Evolutionary conservation across 2,888 invertebrate genomes (phyloP).

Genomic region (Scaptomyza reducta): DNA sequence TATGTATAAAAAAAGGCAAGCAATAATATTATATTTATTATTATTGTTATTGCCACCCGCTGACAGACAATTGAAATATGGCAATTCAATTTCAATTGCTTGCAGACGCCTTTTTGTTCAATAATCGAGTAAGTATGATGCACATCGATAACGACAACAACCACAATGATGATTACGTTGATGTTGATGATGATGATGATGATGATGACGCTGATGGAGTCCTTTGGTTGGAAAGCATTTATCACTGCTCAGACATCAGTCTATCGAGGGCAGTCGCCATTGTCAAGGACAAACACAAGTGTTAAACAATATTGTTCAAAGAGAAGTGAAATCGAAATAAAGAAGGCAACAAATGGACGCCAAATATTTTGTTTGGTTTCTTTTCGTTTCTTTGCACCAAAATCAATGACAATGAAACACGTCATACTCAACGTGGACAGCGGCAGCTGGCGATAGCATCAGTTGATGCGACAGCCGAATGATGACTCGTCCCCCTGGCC

Average conservation of each 20-base stretch:
- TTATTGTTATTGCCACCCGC: slow-evolving; percentile 9
- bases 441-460: slow-evolving; percentile 24
- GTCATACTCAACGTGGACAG: slow-evolving; percentile 23
- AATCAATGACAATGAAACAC: slow-evolving; percentile 24
- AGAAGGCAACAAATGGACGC: slow-evolving; percentile 27
- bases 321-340: background rate
- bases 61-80: slow-evolving; percentile 16
- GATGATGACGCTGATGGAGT: slow-evolving; percentile 38
- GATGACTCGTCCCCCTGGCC: slow-evolving; percentile 33
- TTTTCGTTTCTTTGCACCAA: background rate
- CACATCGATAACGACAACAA: slow-evolving; percentile 38
- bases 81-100: slow-evolving; percentile 24
- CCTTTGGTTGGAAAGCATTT: slow-evolving; percentile 32
- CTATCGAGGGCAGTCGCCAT: slow-evolving; percentile 23
- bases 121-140: slow-evolving; percentile 36
- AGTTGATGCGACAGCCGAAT: slow-evolving; percentile 5
- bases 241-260: slow-evolving; percentile 25
- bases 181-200: background rate
- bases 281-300: slow-evolving; percentile 63
- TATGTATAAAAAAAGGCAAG: background rate
- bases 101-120: slow-evolving; percentile 26
- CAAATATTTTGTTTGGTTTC: slow-evolving; percentile 4
- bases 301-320: slow-evolving; percentile 51
- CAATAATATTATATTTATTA: slow-evolving; percentile 17
- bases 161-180: background rate